Conservation (phyloP, 2,113 vertebrate genomes). For the Bujurquina vittata region DNA sequence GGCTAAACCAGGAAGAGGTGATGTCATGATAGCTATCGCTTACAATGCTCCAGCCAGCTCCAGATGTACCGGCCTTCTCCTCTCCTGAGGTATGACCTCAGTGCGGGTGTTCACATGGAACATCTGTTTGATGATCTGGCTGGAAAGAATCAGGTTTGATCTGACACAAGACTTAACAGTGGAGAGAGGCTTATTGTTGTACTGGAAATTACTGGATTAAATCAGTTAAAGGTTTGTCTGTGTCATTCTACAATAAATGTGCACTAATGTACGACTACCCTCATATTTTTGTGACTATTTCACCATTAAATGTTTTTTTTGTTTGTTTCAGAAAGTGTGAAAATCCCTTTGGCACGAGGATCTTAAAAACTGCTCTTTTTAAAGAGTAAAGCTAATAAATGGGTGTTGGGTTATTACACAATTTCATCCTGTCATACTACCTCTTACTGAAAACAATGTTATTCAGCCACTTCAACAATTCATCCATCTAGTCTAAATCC, state of each 20-base stretch:
- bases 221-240: not conserved
- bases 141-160: constrained; percentile 67
- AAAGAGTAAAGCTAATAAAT: not conserved
- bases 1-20: constrained; percentile 90
- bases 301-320: not conserved
- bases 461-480: not conserved
- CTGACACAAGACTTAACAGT: constrained; percentile 33
- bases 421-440: not conserved
- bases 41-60: constrained; percentile 87
- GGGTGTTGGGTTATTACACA: not conserved
- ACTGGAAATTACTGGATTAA: constrained; percentile 9
- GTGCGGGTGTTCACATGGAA: constrained; percentile 84
- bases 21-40: constrained; percentile 92
- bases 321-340: not conserved
- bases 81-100: constrained; percentile 92
- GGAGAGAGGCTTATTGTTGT: constrained; percentile 11
- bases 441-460: not conserved
- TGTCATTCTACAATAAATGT: not conserved
- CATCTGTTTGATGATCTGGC: constrained; percentile 85
- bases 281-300: not conserved
- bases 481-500: not conserved
- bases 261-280: not conserved
- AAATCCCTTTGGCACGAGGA: not conserved
- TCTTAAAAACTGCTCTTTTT: not conserved
- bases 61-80: constrained; percentile 84